Conservation (phyloP, 2,113 vertebrate species). For the Brachyistius frenatus region DNA sequence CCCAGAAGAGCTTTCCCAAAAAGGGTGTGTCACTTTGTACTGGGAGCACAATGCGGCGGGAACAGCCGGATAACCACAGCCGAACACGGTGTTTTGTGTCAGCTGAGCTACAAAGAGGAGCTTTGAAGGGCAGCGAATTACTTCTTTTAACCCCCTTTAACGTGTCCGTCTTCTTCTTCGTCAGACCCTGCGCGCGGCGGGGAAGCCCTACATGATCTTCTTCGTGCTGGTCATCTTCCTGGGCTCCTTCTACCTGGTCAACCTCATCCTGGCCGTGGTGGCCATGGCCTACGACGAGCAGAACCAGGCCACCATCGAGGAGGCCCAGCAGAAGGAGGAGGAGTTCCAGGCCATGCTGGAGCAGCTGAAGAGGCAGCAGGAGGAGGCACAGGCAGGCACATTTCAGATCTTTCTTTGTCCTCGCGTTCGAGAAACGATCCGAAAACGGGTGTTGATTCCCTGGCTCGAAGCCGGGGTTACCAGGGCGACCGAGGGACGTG, state of each 20-base stretch:
- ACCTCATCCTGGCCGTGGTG: conserved; percentile 97
- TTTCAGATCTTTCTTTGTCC: neutral
- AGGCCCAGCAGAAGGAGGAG: conserved; percentile 95
- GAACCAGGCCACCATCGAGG: conserved; percentile 96
- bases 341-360: conserved; percentile 99
- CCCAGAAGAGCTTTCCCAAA: too few species aligned
- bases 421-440: too few species aligned
- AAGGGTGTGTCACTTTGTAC: neutral
- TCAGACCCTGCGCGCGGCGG: conserved; percentile 94
- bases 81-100: neutral
- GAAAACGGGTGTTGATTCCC: neutral
- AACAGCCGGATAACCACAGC: conserved; percentile 11
- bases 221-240: conserved; percentile 98
- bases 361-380: conserved; percentile 96
- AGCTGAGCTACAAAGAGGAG: too few species aligned
- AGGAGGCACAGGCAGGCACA: conserved; percentile 92
- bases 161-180: neutral
- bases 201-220: conserved; percentile 99
- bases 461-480: conserved; percentile 21
- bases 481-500: conserved; percentile 6
- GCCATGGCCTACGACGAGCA: conserved; percentile 99
- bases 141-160: too few species aligned
- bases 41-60: neutral
- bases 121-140: too few species aligned
- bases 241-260: conserved; percentile 98